Evolutionary conservation across 2,113 vertebrate genomes (phyloP), one percentile per base, ranked within the genome.

Genomic region (Pao palembangensis): DNA sequence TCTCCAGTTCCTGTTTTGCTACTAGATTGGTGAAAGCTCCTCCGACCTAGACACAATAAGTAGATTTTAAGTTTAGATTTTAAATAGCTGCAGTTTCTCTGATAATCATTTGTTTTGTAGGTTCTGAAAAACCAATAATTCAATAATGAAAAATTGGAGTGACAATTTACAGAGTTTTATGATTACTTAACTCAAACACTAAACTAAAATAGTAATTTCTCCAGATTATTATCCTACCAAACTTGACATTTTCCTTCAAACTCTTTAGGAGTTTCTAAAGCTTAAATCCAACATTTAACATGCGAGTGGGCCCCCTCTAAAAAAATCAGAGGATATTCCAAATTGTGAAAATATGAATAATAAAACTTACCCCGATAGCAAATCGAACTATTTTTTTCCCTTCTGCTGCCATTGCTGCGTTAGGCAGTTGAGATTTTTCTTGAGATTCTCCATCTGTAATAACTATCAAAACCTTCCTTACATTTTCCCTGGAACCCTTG

Each of bases 401-500:
- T 0, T 83, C 15, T 43, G 88, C 89, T 15, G 1, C 2, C 0
- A 0, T 0, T 0, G 0, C 3, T 58, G 52, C 76, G 0, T 0
- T 0, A 8, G 0, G 0, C 17, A 90, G 58, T 0, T 1, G 0
- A 0, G 0, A 0, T 0, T 0, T 0, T 17, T 80, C 80, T 6
- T 28, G 0, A 17, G 89, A 89, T 53, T 8, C 0, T 68, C 90
- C 90, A 69, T 91, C 90, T 12, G 90, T 91, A 17, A 91, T 88
- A 16, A 91, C 85, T 6, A 91, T 77, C 61, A 91, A 52, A 15
- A 91, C 57, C 71, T 69, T 88, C 20, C 72, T 88, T 16, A 70
- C 82, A 14, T 70, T 64, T 49, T 41, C 0, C 28, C 88, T 80
- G 28, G 83, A 58, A 2, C 81, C 82, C 48, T 0, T 0, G 0